These are phyloP conservation scores for Aldrovandia affinis DNA, from an alignment of 2,797 vertebrate species.

Conservation along the genomic window DNA sequence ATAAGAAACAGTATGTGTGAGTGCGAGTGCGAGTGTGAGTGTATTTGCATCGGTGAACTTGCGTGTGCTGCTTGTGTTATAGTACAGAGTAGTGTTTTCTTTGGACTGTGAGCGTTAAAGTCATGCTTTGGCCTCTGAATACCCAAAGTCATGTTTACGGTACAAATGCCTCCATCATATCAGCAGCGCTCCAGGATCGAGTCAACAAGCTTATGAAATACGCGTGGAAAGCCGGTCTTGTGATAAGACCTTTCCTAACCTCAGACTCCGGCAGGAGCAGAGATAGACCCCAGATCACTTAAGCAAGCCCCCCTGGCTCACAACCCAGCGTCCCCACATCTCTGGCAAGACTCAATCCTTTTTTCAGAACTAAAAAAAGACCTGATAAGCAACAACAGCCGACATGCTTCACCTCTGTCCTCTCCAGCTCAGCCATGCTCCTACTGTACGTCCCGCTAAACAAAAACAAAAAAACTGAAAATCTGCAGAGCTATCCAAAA, in stretches of 20 bases:
- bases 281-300: neutral
- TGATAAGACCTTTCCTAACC: slow-evolving; percentile 27
- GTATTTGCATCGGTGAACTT: slow-evolving; percentile 43
- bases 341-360: too few species aligned
- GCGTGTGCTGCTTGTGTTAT: slow-evolving; percentile 36
- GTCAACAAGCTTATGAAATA: slow-evolving; percentile 35
- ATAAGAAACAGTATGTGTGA: neutral
- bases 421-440: too few species aligned
- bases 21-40: slow-evolving; percentile 17
- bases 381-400: too few species aligned
- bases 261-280: neutral
- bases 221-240: slow-evolving; percentile 31
- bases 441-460: too few species aligned
- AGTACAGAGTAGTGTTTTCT: slow-evolving; percentile 48
- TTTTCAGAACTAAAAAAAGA: too few species aligned
- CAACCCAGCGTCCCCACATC: too few species aligned
- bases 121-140: slow-evolving; percentile 40
- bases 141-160: slow-evolving; percentile 28
- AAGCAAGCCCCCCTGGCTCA: too few species aligned
- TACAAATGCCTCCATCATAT: slow-evolving; percentile 17
- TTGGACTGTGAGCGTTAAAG: slow-evolving; percentile 31
- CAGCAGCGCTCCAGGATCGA: slow-evolving; percentile 29
- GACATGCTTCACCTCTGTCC: too few species aligned
- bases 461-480: too few species aligned
- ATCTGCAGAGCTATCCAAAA: too few species aligned